A percentile compares a stretch with the other conserved stretches of the same genome.
Evolutionary conservation across 1,140 invertebrate genomes (phyloP).

Genomic region (Microvelia longipes): DNA sequence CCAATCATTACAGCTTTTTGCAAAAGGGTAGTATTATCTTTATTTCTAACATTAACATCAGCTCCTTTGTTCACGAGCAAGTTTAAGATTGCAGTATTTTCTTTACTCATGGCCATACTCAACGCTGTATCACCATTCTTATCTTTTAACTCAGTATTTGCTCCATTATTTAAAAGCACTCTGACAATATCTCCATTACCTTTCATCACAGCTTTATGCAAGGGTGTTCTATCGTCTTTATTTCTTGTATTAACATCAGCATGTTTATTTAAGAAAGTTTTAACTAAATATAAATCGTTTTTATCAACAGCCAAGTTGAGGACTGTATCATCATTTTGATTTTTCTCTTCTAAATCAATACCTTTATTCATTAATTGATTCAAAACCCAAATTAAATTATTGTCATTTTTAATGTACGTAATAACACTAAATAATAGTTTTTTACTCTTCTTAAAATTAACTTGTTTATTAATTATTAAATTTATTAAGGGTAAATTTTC

Average conservation of each 20-base stretch:
- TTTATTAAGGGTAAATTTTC: too few species aligned
- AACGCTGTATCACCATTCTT: not conserved
- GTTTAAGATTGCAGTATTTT: not conserved
- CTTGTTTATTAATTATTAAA: too few species aligned
- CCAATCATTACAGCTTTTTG: not conserved
- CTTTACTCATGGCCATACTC: not conserved
- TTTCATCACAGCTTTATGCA: not conserved
- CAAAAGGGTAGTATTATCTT: not conserved
- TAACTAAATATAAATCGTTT: not conserved
- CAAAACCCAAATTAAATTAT: too few species aligned
- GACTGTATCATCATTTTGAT: not conserved
- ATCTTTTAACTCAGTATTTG: not conserved
- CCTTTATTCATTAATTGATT: not conserved
- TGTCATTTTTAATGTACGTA: too few species aligned
- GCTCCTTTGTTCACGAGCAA: not conserved
- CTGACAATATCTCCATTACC: not conserved
- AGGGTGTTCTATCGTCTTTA: not conserved
- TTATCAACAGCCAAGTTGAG: not conserved
- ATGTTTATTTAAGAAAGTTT: not conserved
- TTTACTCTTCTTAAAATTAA: too few species aligned
- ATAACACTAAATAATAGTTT: too few species aligned
- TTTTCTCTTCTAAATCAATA: not conserved
- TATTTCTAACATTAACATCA: not conserved
- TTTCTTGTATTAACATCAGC: not conserved
- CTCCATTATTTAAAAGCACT: not conserved